A percentile compares a stretch with the other conserved stretches of the same genome.
Conservation (phyloP, 2,888 invertebrate genomes). For the Drosophila pseudotalamancana region DNA sequence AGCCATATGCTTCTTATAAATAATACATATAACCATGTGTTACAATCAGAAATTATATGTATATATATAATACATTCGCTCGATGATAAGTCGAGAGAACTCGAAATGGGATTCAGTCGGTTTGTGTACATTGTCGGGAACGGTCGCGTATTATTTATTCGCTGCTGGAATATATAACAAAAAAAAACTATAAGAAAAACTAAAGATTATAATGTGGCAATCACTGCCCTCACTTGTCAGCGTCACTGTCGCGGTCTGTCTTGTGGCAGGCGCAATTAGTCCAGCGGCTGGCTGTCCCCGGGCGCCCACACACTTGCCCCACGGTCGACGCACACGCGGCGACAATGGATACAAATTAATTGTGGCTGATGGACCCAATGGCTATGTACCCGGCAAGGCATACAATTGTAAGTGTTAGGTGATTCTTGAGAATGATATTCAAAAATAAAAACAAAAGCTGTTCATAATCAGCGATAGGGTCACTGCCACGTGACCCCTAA, state of each 20-base stretch:
- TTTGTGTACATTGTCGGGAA: slow-evolving; percentile 42
- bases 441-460: slow-evolving; percentile 9
- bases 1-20: slow-evolving; percentile 7
- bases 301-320: slow-evolving; percentile 82
- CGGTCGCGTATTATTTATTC: slow-evolving; percentile 41
- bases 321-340: slow-evolving; percentile 87
- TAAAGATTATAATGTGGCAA: slow-evolving; percentile 66
- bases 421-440: neutral
- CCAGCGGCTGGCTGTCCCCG: slow-evolving; percentile 80
- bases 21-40: slow-evolving; percentile 17
- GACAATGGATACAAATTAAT: slow-evolving; percentile 94
- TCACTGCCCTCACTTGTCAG: slow-evolving; percentile 59
- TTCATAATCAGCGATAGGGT: slow-evolving; percentile 59
- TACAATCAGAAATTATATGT: slow-evolving; percentile 35
- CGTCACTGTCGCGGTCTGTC: slow-evolving; percentile 56
- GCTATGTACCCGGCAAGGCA: slow-evolving; percentile 92
- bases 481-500: slow-evolving; percentile 43
- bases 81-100: slow-evolving; percentile 33
- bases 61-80: slow-evolving; percentile 23
- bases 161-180: slow-evolving; percentile 8
- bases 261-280: slow-evolving; percentile 70
- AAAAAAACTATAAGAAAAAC: slow-evolving; percentile 29
- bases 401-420: slow-evolving; percentile 88
- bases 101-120: slow-evolving; percentile 46
- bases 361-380: slow-evolving; percentile 91